phyloP scores from a whole-genome alignment of 2,113 vertebrate genomes.

The Barbus barbus region DNA sequence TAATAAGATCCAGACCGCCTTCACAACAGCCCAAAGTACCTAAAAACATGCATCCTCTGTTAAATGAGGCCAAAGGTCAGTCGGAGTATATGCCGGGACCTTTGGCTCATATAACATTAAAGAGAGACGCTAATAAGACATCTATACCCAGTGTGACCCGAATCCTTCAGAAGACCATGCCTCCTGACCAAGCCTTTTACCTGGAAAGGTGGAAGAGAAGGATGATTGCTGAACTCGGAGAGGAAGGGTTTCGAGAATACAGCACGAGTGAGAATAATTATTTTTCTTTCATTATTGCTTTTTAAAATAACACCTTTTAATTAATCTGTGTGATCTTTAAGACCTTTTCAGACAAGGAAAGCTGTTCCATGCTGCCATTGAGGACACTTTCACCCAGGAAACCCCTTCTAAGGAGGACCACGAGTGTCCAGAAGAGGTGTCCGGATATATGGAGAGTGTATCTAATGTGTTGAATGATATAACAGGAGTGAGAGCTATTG shows the following conservation, averaged over 20 bases:
- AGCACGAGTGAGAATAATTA: conserved; percentile 75
- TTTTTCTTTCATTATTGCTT: neutral
- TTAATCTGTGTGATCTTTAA: conserved; percentile 62
- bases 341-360: conserved; percentile 88
- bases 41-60: conserved; percentile 75
- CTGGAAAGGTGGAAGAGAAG: conserved; percentile 89
- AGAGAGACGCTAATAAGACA: conserved; percentile 52
- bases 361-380: conserved; percentile 84
- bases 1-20: conserved; percentile 67
- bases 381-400: conserved; percentile 73
- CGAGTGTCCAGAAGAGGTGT: conserved; percentile 46
- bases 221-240: conserved; percentile 87
- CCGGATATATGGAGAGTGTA: conserved; percentile 84
- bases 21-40: conserved; percentile 60
- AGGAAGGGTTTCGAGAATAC: conserved; percentile 88
- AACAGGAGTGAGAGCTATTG: conserved; percentile 81
- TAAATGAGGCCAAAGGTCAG: conserved; percentile 66
- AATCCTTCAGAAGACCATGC: conserved; percentile 88
- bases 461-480: conserved; percentile 82
- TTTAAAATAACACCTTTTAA: neutral
- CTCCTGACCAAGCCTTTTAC: conserved; percentile 81
- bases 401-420: conserved; percentile 53
- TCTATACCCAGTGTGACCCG: conserved; percentile 83
- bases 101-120: conserved; percentile 75
- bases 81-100: conserved; percentile 51